Conservation (phyloP, 2,888 invertebrate species). For the Drosophila pseudotalamancana region DNA sequence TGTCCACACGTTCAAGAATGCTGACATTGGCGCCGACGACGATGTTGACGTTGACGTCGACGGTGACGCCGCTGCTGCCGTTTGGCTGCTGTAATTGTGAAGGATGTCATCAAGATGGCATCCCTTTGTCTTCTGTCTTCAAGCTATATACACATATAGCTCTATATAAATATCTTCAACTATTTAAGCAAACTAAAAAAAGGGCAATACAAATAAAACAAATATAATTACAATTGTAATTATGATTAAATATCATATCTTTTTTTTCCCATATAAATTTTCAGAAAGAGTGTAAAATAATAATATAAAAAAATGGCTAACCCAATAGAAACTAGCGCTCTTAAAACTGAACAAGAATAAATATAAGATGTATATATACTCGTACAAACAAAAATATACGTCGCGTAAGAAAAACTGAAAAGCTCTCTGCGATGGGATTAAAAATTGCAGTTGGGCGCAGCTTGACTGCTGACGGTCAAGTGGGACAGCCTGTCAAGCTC, state of each 20-base stretch:
- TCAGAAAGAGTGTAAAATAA: too few relatives aligned
- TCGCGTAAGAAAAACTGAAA: neutral
- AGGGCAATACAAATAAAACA: neutral
- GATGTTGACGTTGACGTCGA: neutral
- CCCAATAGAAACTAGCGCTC: too few relatives aligned
- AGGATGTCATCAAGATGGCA: conserved; percentile 76
- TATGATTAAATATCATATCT: too few relatives aligned
- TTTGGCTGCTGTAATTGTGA: conserved; percentile 75
- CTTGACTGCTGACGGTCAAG: conserved; percentile 75
- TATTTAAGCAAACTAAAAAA: conserved; percentile 66
- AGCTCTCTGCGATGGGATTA: neutral
- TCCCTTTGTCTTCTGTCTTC: conserved; percentile 24
- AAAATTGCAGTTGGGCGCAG: conserved; percentile 38
- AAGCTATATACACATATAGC: conserved; percentile 6
- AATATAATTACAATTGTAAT: too few relatives aligned
- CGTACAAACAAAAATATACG: too few relatives aligned
- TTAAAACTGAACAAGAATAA: too few relatives aligned
- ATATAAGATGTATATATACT: too few relatives aligned
- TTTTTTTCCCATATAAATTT: too few relatives aligned
- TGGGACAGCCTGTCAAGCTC: conserved; percentile 63
- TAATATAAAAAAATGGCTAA: too few relatives aligned
- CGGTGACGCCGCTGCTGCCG: conserved; percentile 35
- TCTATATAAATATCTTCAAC: conserved; percentile 36
- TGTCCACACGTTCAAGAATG: conserved; percentile 67
- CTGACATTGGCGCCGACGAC: conserved; percentile 24